Evolutionary conservation across 2,888 invertebrate species (phyloP), one percentile per base, ranked within the genome.

Genomic region (Tenodera sinensis): DNA sequence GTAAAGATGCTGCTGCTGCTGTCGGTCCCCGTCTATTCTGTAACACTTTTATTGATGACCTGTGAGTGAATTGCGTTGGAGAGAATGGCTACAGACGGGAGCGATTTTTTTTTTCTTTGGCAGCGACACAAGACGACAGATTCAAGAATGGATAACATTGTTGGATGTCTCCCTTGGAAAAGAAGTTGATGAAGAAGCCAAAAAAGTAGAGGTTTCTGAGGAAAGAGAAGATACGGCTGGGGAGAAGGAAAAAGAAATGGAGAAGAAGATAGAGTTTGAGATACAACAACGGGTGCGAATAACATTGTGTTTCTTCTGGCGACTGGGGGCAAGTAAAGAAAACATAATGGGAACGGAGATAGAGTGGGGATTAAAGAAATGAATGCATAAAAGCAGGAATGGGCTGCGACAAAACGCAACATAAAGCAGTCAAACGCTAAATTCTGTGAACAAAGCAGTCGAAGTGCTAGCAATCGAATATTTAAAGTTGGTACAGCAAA

Each of bases 1-100:
- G 54, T 71, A 71, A 71, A 71, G 54, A 71, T 20, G 47, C 14
- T 83, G 83, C 28, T 20, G 47, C 14, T 83, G 83, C 28, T 83
- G 83, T 85, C 34, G 54, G 27, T 85, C 12, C 85, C 85, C 54
- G 85, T 85, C 85, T 47, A 47, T 85, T 85, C 85, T 85, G 85
- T 85, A 47, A 85, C 86, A 30, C 86, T 86, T 86, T 86, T 86
- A 86, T 81, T 86, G 86, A 86, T 86, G 86, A 86, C 86, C 86
- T 81, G 71, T 81, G 28, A 86, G 86, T 81, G 86, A 86, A 86
- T 86, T 86, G 86, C 54, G 81, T 71, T 30, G 71, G 42, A 54
- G 47, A 54, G 86, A 28, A 71, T 71, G 54, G 54, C 54, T 71
- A 71, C 54, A 71, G 54, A 71, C 54, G 54, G 54, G 54, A 71